Evolutionary conservation across 1,140 invertebrate species (phyloP), one percentile per base, ranked within the genome.

Genomic region (Lepidurus apus): DNA sequence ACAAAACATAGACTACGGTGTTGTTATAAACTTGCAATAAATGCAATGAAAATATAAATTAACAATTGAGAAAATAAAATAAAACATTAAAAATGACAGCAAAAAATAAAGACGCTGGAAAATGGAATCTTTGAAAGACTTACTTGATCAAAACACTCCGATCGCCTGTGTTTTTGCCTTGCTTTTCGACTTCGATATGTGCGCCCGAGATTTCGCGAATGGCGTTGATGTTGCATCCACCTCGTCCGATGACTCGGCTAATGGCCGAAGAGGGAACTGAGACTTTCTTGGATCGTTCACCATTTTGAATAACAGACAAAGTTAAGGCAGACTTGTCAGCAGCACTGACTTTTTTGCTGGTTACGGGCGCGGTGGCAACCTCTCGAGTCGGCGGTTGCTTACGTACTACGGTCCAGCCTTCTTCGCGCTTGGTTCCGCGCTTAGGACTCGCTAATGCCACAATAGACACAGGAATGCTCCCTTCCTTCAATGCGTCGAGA

Each of bases 101-200:
- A 34, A 3, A 34, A 34, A 83, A 74, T 82, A 84, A 42, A 81
- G 80, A 17, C 80, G 65, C 21, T n/a, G 6, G 17, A 7, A 9
- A 65, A 8, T 65, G 17, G 17, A 13, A 7, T 11, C 53, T 65
- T 1, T 21, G n/a, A 45, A 34, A 34, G 34, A 87, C 89, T 88
- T 84, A 94, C 92, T 95, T 97, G 82, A 98, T 97, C 13, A 95
- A 97, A 79, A 98, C 96, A 81, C 93, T 93, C 82, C 96, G 88
- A 85, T 98, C 97, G 43, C 93, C 94, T 86, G 95, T 93, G 11
- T 93, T 93, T 88, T 97, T 97, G 83, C 91, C 92, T 86, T 97
- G 95, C 84, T 98, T 98, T 84, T 99, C 97, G 1, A 99, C 95
- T 86, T 99, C 97, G 83, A 98, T 98, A 84, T 98, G 95, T 6